Evolutionary conservation across 2,888 invertebrate species (phyloP), one percentile per base, ranked within the genome.

Genomic region (Heliconius charithonia): DNA sequence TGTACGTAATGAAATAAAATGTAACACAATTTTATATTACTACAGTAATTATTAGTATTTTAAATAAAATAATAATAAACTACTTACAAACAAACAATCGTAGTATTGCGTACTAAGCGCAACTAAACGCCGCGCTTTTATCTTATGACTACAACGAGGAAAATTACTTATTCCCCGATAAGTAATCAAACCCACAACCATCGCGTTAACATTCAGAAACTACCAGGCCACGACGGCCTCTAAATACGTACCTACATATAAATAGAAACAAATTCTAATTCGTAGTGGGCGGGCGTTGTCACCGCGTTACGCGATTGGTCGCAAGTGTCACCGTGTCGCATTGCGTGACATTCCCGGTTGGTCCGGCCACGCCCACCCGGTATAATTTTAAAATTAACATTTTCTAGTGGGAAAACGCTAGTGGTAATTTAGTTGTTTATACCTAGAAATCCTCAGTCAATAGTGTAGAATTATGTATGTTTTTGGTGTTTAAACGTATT

Each of bases 271-370:
- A 51, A 76, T 82, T 80, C 77, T 80, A 80, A 80, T 81, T 82
- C 75, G 51, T 69, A 72, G 89, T 89, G 90, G 93, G 93, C 92
- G 92, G 90, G 83, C 82, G 81, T 75, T 90, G 87, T 88, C 85
- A 85, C 87, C 84, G 80, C 75, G 82, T 81, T 75, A 77, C 63
- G 83, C 86, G 76, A 94, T 94, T 95, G 94, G 95, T 83, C 83
- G 87, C 87, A 93, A 92, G 82, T 95, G 94, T 95, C 94, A 95
- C 93, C 87, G 89, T 92, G 93, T 92, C 91, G 87, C 91, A 87
- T 84, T 86, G 90, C 89, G 94, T 91, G 93, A 94, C 93, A 93
- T 85, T 89, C 87, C 85, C 86, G 83, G 92, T 93, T 93, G 92
- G 93, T 78, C 81, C 82, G 81, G 85, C 88, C 92, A 91, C 94